Conservation (phyloP, 2,888 invertebrate genomes). For the Latheticus oryzae region DNA sequence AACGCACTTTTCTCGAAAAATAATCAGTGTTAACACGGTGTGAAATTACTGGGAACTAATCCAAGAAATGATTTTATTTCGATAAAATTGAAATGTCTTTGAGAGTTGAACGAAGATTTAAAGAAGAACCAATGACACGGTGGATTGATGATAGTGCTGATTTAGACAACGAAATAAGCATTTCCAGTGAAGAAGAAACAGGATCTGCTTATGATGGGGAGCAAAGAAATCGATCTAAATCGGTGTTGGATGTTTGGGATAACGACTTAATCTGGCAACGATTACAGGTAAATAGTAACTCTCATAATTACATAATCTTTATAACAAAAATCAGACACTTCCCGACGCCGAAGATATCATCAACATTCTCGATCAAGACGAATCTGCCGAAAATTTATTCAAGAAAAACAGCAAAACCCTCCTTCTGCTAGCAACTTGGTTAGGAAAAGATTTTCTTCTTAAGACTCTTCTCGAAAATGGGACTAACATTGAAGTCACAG, state of each 20-base stretch:
- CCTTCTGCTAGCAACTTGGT: slow-evolving; percentile 73
- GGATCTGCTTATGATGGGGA: slow-evolving; percentile 64
- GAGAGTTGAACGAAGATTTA: slow-evolving; percentile 8
- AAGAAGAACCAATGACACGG: slow-evolving; percentile 30
- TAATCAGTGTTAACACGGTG: slow-evolving; percentile 13
- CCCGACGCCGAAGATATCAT: slow-evolving; percentile 66
- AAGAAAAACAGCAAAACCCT: slow-evolving; percentile 67
- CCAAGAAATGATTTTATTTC: slow-evolving; percentile 13
- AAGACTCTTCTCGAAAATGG: slow-evolving; percentile 68
- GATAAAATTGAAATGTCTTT: slow-evolving; percentile 26
- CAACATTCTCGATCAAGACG: slow-evolving; percentile 64
- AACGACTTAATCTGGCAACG: slow-evolving; percentile 53
- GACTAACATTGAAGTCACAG: too few relatives aligned
- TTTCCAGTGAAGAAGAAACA: slow-evolving; percentile 69
- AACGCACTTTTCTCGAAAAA: slow-evolving; percentile 9
- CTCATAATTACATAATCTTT: not conserved
- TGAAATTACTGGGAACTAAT: slow-evolving; percentile 26
- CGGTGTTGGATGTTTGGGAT: slow-evolving; percentile 62
- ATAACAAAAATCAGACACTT: slow-evolving; percentile 46
- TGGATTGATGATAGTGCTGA: slow-evolving; percentile 47
- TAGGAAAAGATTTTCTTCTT: slow-evolving; percentile 70
- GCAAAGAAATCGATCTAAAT: slow-evolving; percentile 51
- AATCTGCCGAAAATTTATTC: slow-evolving; percentile 67
- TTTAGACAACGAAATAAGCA: slow-evolving; percentile 51
- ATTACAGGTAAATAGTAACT: slow-evolving; percentile 58